These are phyloP conservation scores for Typhlichthys eigenmanni DNA, from an alignment of 2,797 vertebrate species.

Conservation along the genomic window DNA sequence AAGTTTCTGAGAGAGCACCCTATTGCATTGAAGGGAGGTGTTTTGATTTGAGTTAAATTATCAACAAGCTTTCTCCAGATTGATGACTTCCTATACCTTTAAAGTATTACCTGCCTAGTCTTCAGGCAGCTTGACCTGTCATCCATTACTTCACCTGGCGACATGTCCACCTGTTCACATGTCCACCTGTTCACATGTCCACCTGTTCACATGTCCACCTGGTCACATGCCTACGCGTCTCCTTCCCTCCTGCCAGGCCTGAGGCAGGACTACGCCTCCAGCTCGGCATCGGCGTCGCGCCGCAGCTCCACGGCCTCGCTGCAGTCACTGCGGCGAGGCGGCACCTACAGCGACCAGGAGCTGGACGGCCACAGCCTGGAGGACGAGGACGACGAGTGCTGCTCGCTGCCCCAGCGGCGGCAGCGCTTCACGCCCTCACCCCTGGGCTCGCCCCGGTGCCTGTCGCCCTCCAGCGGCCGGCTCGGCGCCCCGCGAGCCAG, in stretches of 20 bases:
- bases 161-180: too few species aligned
- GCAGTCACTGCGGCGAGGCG: slow-evolving; percentile 85
- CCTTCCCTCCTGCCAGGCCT: slow-evolving; percentile 75
- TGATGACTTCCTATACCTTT: not conserved
- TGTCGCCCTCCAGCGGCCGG: slow-evolving; percentile 80
- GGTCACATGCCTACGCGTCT: not conserved
- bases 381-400: slow-evolving; percentile 86
- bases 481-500: slow-evolving; percentile 73
- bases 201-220: not conserved
- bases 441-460: slow-evolving; percentile 87
- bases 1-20: too few species aligned
- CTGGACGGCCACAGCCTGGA: slow-evolving; percentile 90
- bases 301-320: slow-evolving; percentile 90
- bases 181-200: not conserved
- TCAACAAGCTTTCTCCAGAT: too few species aligned
- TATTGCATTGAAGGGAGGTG: too few species aligned
- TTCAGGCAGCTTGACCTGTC: not conserved
- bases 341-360: slow-evolving; percentile 91
- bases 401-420: slow-evolving; percentile 73
- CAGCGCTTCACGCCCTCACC: slow-evolving; percentile 87
- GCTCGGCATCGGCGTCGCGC: slow-evolving; percentile 85
- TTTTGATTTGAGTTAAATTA: too few species aligned
- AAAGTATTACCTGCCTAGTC: not conserved
- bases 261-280: slow-evolving; percentile 90
- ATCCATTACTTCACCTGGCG: not conserved